A percentile compares a stretch with the other conserved stretches of the same genome.
Evolutionary conservation across 2,113 vertebrate species (phyloP).

Genomic region (Hemiscyllium ocellatum): DNA sequence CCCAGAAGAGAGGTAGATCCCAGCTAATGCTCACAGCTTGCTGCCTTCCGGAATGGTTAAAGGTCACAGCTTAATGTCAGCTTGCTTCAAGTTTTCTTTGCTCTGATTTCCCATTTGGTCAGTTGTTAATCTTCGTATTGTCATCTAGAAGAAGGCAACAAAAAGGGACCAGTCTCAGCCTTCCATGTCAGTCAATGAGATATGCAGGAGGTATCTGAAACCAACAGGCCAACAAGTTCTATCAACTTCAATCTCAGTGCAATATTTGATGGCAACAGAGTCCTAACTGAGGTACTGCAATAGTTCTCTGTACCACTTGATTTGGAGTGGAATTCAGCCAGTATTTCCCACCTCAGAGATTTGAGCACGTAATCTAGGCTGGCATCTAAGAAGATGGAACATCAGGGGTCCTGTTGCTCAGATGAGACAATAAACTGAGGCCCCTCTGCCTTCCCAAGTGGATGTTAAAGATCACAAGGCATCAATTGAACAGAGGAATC

Average conservation of each 20-base stretch:
- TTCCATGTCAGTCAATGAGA: background rate
- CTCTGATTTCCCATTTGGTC: background rate
- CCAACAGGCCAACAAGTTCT: background rate
- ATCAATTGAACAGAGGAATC: background rate
- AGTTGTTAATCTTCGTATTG: background rate
- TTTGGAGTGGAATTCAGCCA: background rate
- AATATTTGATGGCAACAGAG: background rate
- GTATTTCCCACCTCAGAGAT: background rate
- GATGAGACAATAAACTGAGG: background rate
- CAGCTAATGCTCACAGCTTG: background rate
- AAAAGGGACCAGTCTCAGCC: background rate
- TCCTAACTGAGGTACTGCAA: background rate
- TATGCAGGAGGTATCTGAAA: background rate
- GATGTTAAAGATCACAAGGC: background rate
- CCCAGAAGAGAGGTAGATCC: background rate
- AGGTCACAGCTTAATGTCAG: background rate
- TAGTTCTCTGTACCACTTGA: background rate
- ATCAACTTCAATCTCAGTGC: background rate
- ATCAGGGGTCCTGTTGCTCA: background rate
- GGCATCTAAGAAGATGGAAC: background rate
- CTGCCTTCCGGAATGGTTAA: background rate
- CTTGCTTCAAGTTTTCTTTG: background rate
- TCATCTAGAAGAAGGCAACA: background rate
- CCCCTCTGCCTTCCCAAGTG: no score
- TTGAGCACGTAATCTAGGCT: background rate